Evolutionary conservation across 35 echinoderm and acorn worm species (phyloP), one percentile per base, ranked within the genome.

Genomic region (Amphiura filiformis): DNA sequence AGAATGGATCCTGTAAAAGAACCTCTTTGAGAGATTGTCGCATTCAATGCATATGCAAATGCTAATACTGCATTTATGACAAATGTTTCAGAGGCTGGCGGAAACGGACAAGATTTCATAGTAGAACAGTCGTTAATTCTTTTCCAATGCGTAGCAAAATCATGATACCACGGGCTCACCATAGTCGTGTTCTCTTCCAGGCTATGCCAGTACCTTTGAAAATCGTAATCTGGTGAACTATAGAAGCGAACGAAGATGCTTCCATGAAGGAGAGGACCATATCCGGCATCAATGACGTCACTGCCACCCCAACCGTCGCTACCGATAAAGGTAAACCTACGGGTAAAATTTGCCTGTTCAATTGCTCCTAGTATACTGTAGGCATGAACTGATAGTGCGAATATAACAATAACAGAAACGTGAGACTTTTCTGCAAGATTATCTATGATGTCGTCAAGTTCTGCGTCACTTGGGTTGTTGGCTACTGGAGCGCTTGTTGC

Each of bases 21-120:
- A 47, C 86, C 44, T 9, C 14, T 26, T 56, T 56, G 22, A 34
- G 32, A 37, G 32, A 85, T 56, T 37, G 64, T 75, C 23, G 32
- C 13, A 37, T 88, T 76, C 37, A 88, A 57, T 44, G 76, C 86
- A 76, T 88, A 36, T 17, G 86, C 86, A 88, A 88, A 88, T 26
- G 86, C 78, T 36, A 79, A 64, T 11, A 88, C 86, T 35, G 39
- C 44, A 30, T 88, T 80, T 31, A 88, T 88, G 0, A 88, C 77
- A 37, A 88, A 88, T 26, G 76, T 44, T 61, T 61, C 86, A 23
- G 86, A 64, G 9, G 47, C 82, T 28, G 47, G 82, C 35, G 32
- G 31, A 37, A 84, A 35, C 0, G 82, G 82, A 61, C 82, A 84
- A 9, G 18, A 22, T 15, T 26, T 36, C 56, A 84, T 35, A 61